Evolutionary conservation across 2,113 vertebrate genomes (phyloP).

Genomic region (Oryzias melastigma): DNA sequence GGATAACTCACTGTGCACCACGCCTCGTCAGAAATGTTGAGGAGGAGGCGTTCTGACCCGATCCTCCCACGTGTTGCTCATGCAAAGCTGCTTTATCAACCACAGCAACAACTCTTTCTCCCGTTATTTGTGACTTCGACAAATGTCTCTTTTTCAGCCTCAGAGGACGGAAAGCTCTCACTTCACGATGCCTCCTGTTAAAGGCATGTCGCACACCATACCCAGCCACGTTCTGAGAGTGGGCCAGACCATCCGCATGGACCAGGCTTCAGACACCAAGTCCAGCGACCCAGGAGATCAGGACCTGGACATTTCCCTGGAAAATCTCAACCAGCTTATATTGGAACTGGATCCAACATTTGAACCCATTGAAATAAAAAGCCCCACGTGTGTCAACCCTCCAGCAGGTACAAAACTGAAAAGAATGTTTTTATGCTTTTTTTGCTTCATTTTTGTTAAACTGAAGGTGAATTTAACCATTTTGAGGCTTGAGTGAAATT

Average conservation of each 20-base stretch:
- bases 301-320: conserved; percentile 76
- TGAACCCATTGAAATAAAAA: conserved; percentile 55
- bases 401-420: conserved; percentile 44
- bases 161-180: conserved; percentile 26
- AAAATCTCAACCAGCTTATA: conserved; percentile 83
- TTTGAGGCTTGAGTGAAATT: too few species aligned
- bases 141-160: not conserved
- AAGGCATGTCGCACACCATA: conserved; percentile 76
- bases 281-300: not conserved
- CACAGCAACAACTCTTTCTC: not conserved
- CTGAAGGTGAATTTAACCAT: too few species aligned
- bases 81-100: too few species aligned
- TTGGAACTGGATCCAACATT: conserved; percentile 85
- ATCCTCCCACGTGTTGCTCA: not conserved
- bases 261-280: not conserved
- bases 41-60: conserved; percentile 3
- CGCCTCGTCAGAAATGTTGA: conserved; percentile 32
- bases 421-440: too few species aligned
- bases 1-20: conserved; percentile 55
- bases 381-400: conserved; percentile 19
- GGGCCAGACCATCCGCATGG: conserved; percentile 77
- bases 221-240: conserved; percentile 79
- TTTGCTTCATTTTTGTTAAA: too few species aligned
- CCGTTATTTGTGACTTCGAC: conserved; percentile 16
- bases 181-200: conserved; percentile 58